Evolutionary conservation across 2,797 vertebrate species (phyloP), one percentile per base, ranked within the genome.

Genomic region (Darevskia mixta): DNA sequence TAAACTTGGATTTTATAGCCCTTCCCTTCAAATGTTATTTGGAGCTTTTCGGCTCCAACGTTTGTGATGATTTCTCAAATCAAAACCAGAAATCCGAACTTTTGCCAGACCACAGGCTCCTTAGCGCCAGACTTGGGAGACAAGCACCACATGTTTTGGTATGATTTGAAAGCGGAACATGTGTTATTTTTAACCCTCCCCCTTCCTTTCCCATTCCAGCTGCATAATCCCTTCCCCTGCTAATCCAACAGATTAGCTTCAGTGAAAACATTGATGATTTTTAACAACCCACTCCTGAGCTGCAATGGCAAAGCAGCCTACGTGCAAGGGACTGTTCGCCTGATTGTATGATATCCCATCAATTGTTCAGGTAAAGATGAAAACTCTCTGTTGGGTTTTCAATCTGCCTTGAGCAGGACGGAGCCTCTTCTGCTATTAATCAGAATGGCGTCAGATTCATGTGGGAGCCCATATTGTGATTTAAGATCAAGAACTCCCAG

Each of bases 81-180:
- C 93, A 96, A 96, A 95, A 92, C 87, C 73, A 91, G 95, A 96
- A 97, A 97, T 94, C 92, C 92, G 61, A 32, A 29, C 91, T 86
- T n/a, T 83, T 95, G 97, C 97, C 97, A 97, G 95, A 96, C 97
- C 97, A 95, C 97, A 97, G 97, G 96, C 97, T 97, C 97, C 97
- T 97, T 95, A 95, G 94, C 67, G 96, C 96, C 96, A 96, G 96
- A 96, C 96, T 96, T 82, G 93, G 58, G 95, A 97, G 97, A 97
- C 96, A 82, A 95, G 94, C 95, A 90, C 94, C 96, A 95, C 94
- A 95, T 93, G 95, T 94, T 95, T 93, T 92, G 89, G 90, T 94
- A 93, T 94, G 91, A 94, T 95, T 95, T 86, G 94, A 92, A 95
- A 90, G 91, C 90, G 90, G 92, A 96, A 97, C 97, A 97, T 97